Base-by-base conservation (phyloP, 1,140 invertebrate species). In the Eubasilissa regina region DNA sequence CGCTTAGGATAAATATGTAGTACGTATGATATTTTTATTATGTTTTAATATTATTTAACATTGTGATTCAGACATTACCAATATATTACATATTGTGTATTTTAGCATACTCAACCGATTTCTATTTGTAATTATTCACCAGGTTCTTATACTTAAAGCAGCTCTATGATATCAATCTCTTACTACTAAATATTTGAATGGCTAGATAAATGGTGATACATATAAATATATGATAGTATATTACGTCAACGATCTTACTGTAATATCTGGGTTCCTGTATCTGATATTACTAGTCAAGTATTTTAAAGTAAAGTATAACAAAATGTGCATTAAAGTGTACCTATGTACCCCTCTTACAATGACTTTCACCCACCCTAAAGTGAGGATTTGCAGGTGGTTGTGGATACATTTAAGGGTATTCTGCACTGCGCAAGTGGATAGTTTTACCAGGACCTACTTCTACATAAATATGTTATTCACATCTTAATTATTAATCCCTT, bases 191-290 rank as follows among this genome's bases (percentile, higher is more conserved):
- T 47, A 53, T 70, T 44, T 70, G 45, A 68, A 68, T 17, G 44
- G 44, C 66, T 70, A 19, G 47, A 35, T 45, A 70, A 70, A 70
- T 70, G 48, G 66, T 70, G 66, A 70, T 70, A 70, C 66, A 53
- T 21, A 35, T 51, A 21, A 70, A 51, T 70, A 15, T 51, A 70
- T 43, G 21, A 35, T 68, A 68, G 35, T 68, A 68, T 45, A 25
- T 3, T 45, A 51, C 45, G 13, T 47, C 66, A 70, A 70, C 66
- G 66, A 70, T 51, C 66, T 70, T 47, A 70, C 15, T 47, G 48
- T 62, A 70, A 51, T 70, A 70, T 35, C 66, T 51, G 15, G 45
- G 15, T 70, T 70, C 15, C 44, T 70, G 15, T 48, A 47, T 53
- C 66, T 70, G 66, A 68, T 19, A 25, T 35, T 62, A 62, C 25